Evolutionary conservation across 2,888 invertebrate genomes (phyloP), one percentile per base, ranked within the genome.

Genomic region (Pecten maximus): DNA sequence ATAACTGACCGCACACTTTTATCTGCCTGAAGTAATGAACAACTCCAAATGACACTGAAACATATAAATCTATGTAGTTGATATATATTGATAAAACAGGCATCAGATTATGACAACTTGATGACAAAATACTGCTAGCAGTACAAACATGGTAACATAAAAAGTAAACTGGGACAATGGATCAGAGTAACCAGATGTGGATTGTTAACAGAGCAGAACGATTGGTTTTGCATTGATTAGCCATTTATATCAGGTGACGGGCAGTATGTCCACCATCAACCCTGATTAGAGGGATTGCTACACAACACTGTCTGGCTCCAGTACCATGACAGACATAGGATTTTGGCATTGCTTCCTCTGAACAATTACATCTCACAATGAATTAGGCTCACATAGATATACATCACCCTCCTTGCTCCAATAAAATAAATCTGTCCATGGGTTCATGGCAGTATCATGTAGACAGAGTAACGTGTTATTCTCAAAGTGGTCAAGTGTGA

Each of bases 231-330:
- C 60, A 60, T 60, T 60, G 60, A 60, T 60, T 60, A 60, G 60
- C 60, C 16, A 60, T 60, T 60, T 60, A 60, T 60, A 60, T 60
- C 60, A 6, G 60, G 60, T 60, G 60, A 60, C 60, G n/a, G 60
- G 6, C 60, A 28, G n/a, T n/a, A 60, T 60, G 60, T 60, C 60
- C n/a, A 60, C 3, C 10, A 60, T 23, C 10, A 1, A 10, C n/a
- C 60, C 60, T 60, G 60, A 60, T 60, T 60, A 60, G 60, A 23
- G 8, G 50, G 50, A 15, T 8, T 50, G 50, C 2, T 16, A 16
- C 2, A 60, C 60, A 28, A 28, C n/a, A 28, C 60, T 15, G 60
- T n/a, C 60, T 60, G 60, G 28, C 60, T 60, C n/a, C 28, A 60
- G 16, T n/a, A 60, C 60, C 15, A 60, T n/a, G 60, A 60, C 28